A percentile compares a stretch with the other conserved stretches of the same genome.
Conservation (phyloP, 2,888 invertebrate species). For the Pollenia griseotomentosa region DNA sequence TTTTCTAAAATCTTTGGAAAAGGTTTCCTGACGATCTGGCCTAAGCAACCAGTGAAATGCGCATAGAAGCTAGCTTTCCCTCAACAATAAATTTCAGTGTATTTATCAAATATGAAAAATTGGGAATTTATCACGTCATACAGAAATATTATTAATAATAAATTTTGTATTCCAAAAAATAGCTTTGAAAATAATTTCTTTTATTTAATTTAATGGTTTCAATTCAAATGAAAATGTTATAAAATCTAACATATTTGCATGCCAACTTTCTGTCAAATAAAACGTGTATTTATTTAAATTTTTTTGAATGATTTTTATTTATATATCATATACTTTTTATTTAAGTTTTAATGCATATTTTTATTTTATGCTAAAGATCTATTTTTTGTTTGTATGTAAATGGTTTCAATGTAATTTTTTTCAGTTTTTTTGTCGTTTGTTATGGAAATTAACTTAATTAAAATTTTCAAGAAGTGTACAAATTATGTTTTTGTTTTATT, state of each 20-base stretch:
- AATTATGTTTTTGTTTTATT: neutral
- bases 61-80: too few species aligned
- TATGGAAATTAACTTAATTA: slow-evolving; percentile 8
- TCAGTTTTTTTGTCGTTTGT: slow-evolving; percentile 5
- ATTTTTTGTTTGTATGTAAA: slow-evolving; percentile 25
- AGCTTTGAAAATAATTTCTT: too few species aligned
- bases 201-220: neutral
- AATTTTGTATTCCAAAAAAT: too few species aligned
- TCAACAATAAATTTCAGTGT: too few species aligned
- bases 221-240: too few species aligned
- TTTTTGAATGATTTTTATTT: slow-evolving; percentile 46
- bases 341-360: slow-evolving; percentile 57
- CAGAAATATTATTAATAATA: too few species aligned
- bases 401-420: slow-evolving; percentile 36
- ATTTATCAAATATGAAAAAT: too few species aligned
- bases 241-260: too few species aligned
- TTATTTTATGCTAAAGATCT: slow-evolving; percentile 45
- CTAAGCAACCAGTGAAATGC: too few species aligned
- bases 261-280: neutral
- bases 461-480: neutral
- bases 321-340: slow-evolving; percentile 42
- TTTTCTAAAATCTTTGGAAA: too few species aligned
- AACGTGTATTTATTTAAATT: neutral
- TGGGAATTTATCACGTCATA: too few species aligned
- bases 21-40: too few species aligned